These are phyloP conservation scores for Antigone vipio DNA, from an alignment of 2,113 vertebrate genomes.

Conservation along the genomic window DNA sequence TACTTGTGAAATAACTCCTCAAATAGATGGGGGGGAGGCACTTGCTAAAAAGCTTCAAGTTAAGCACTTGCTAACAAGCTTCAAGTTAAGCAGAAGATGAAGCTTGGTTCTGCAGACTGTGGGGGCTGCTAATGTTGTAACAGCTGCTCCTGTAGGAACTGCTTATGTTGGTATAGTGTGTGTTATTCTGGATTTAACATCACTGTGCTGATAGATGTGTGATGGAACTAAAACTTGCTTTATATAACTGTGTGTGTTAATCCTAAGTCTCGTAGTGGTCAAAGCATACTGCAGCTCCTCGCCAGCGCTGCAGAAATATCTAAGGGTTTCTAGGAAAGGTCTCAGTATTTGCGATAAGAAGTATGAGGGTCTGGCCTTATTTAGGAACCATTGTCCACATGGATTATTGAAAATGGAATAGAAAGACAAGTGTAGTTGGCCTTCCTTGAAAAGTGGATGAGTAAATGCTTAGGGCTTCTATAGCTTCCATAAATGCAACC, in stretches of 20 bases:
- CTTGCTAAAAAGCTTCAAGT: not conserved
- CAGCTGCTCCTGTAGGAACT: not conserved
- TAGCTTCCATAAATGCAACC: fast-evolving
- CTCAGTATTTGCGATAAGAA: fast-evolving
- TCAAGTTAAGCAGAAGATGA: not conserved
- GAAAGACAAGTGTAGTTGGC: not conserved
- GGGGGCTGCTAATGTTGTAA: not conserved
- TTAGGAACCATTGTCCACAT: fast-evolving
- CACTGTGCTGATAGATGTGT: not conserved
- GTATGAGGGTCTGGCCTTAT: not conserved
- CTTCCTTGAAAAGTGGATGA: not conserved
- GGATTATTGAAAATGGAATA: fast-evolving
- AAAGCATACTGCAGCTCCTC: not conserved
- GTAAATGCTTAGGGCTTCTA: fast-evolving
- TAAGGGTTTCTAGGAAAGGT: not conserved
- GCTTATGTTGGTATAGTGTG: fast-evolving
- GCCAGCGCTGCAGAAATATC: not conserved
- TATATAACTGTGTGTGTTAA: fast-evolving
- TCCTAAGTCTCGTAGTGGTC: not conserved
- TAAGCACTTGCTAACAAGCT: not conserved
- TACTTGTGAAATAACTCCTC: not conserved
- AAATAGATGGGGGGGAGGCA: not conserved
- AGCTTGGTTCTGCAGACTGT: not conserved
- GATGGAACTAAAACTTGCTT: not conserved
- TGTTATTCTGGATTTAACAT: not conserved